Conservation (phyloP, 2,113 vertebrate species). For the Odocoileus hemionus region DNA sequence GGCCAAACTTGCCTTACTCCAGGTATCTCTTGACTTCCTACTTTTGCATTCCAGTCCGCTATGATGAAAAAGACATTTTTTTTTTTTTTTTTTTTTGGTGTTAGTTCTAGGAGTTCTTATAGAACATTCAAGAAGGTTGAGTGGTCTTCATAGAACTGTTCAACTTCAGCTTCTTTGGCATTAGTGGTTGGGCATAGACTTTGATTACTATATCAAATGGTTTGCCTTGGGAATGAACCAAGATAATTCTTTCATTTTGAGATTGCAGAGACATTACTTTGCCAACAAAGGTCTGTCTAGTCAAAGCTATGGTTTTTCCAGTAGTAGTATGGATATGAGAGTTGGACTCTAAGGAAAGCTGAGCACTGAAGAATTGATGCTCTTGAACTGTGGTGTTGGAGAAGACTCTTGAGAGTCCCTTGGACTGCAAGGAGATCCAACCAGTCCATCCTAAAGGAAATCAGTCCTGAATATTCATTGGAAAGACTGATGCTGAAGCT, state of each 20-base stretch:
- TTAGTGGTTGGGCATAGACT: background rate
- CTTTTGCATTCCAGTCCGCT: background rate
- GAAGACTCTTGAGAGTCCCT: background rate
- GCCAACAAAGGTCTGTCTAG: background rate
- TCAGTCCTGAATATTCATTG: background rate
- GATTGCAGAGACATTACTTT: background rate
- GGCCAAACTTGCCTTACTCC: background rate
- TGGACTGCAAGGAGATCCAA: background rate
- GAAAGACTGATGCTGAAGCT: background rate
- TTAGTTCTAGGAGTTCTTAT: background rate
- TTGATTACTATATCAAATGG: background rate
- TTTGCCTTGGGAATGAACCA: background rate
- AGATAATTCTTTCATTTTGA: background rate
- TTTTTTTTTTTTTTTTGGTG: background rate
- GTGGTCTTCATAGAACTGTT: background rate
- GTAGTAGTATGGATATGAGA: background rate
- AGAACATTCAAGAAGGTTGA: background rate
- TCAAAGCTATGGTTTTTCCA: background rate
- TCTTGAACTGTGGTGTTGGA: background rate
- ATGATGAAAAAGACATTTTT: background rate
- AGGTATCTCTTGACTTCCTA: background rate
- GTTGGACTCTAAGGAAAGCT: background rate
- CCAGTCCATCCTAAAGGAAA: background rate
- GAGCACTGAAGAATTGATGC: background rate
- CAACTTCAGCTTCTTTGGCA: background rate